Percentiles rank a stretch among this genome's conserved stretches.
These are phyloP conservation scores for Orchesellides sinensis DNA, from an alignment of 2,888 invertebrate species.

Conservation along the genomic window DNA sequence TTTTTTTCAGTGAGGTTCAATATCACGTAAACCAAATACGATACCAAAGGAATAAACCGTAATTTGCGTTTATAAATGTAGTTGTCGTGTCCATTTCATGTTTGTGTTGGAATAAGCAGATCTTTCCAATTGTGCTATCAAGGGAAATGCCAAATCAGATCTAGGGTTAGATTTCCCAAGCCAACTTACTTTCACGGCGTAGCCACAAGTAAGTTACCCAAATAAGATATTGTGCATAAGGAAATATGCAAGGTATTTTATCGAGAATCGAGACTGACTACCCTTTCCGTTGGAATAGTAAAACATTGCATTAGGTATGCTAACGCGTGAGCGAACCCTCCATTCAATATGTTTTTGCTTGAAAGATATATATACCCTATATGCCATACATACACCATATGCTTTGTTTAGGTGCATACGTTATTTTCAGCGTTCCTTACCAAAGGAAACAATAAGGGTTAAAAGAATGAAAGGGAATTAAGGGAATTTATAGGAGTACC, in stretches of 20 bases:
- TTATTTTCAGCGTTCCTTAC: too few relatives aligned
- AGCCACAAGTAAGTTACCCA: constrained; percentile 11
- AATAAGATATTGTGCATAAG: neutral
- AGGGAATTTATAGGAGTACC: constrained; percentile 49
- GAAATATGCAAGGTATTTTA: constrained; percentile 18
- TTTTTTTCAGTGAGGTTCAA: too few relatives aligned
- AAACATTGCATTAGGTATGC: neutral
- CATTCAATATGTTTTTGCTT: too few relatives aligned
- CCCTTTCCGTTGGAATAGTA: neutral
- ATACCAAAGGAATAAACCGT: too few relatives aligned
- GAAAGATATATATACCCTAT: neutral
- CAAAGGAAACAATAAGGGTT: neutral
- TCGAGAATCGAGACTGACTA: constrained; percentile 8
- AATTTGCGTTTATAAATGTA: too few relatives aligned
- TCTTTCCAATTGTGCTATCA: constrained; percentile 3
- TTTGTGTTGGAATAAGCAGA: neutral
- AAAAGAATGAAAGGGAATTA: constrained; percentile 42
- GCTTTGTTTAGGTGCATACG: neutral
- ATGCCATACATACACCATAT: neutral
- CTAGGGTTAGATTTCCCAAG: constrained; percentile 16
- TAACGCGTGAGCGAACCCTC: constrained; percentile 11
- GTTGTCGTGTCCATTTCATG: constrained; percentile 28
- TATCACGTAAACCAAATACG: too few relatives aligned
- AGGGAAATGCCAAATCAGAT: constrained; percentile 48
- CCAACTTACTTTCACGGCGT: neutral